Percentiles rank a stretch among this genome's conserved stretches.
Evolutionary conservation across 2,888 invertebrate species (phyloP).

Genomic region (Erebia epiphron): DNA sequence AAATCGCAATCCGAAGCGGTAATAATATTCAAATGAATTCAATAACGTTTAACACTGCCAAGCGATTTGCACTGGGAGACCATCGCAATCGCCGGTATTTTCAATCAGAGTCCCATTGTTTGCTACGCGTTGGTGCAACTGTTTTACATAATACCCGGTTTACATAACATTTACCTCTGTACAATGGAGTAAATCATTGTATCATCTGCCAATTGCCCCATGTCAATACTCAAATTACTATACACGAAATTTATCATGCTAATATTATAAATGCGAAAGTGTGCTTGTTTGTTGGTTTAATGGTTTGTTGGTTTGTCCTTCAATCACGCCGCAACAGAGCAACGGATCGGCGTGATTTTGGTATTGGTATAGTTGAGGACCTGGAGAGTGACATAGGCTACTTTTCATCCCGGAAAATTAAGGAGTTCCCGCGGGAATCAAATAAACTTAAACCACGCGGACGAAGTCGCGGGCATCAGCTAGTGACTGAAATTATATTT

Average conservation of each 20-base stretch:
- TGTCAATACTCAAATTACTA: conserved; percentile 1
- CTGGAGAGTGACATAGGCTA: no score
- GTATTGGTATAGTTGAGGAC: no score
- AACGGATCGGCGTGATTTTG: no score
- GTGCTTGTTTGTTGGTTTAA: no score
- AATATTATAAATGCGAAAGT: no score
- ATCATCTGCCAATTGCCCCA: conserved; percentile 1
- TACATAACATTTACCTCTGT: conserved; percentile 28
- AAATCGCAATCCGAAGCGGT: neutral
- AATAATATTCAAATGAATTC: conserved; percentile 19
- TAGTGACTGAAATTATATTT: no score
- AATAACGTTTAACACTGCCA: conserved; percentile 20
- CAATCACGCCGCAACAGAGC: no score
- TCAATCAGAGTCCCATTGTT: conserved; percentile 34
- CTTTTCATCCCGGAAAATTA: no score
- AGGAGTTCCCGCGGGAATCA: no score
- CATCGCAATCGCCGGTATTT: conserved; percentile 21
- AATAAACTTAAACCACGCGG: no score
- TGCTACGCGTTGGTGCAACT: conserved; percentile 21
- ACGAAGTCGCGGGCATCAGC: no score
- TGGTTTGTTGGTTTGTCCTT: no score
- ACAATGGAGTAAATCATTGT: conserved; percentile 9
- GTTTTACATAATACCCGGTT: conserved; percentile 24
- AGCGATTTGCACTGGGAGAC: conserved; percentile 19
- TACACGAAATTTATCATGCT: neutral